Evolutionary conservation across 2,113 vertebrate species (phyloP), one percentile per base, ranked within the genome.

Genomic region (Indicator indicator): DNA sequence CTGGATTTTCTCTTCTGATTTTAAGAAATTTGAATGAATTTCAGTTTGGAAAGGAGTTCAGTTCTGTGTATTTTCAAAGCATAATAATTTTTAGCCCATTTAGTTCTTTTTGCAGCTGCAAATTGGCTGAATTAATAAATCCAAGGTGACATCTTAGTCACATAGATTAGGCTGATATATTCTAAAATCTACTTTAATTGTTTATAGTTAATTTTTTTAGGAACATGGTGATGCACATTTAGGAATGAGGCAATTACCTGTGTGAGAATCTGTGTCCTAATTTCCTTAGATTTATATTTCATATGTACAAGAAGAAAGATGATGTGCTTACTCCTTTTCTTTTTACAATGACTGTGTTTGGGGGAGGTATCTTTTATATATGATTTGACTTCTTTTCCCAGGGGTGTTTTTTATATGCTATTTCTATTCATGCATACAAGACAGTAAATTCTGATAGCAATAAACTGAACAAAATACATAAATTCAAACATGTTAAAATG

Each of bases 1-100:
- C 15, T 86, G 91, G 87, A 93, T 96, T 94, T 93, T 96, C 69
- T 77, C 33, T 67, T 84, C 75, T 73, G 86, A 93, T 88, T 95
- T 85, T 90, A 68, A 80, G 69, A 80, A 91, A 89, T 89, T 20
- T 93, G 91, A 88, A 88, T 83, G 46, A 91, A 91, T 90, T 90
- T 94, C 54, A 36, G 23, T 44, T n/a, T 83, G 69, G 72, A 88
- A 60, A 14, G 56, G 82, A 88, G 56, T 89, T 56, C 78, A n/a
- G 60, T 83, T 95, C 56, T 64, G 69, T 48, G 16, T 30, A 44
- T 87, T 62, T 85, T 42, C 46, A 85, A 60, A 76, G 46, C 24
- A 13, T 4, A 12, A 38, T 38, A 2, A 14, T 28, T 86, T 90
- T 88, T 95, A 88, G 60, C 50, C 33, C 17, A 1, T 60, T 81